phyloP scores from a whole-genome alignment of 2,113 vertebrate genomes.

The Chaetura pelagica region DNA sequence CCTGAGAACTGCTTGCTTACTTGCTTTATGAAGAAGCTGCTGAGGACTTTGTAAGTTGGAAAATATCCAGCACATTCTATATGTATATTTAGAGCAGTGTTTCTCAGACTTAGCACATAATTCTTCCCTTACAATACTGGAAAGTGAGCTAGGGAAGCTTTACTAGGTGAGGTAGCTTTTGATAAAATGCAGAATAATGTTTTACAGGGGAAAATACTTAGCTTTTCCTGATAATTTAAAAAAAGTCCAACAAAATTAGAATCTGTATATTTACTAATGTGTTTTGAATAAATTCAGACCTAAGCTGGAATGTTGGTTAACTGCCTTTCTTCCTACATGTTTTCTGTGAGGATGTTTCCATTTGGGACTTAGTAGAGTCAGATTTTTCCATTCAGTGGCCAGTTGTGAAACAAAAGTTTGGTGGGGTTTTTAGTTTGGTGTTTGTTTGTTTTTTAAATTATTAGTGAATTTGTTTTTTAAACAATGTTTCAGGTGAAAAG shows the following conservation, averaged over 20 bases:
- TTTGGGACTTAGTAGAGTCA: background rate
- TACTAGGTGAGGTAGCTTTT: background rate
- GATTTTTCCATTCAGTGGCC: background rate
- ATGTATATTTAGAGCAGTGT: conserved; percentile 5
- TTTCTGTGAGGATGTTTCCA: background rate
- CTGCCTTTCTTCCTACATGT: background rate
- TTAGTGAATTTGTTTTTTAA: background rate
- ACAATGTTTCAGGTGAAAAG: background rate
- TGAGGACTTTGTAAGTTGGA: conserved; percentile 46
- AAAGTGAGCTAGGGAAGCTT: background rate
- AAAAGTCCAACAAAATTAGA: background rate
- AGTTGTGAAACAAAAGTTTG: background rate
- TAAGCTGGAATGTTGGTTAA: background rate
- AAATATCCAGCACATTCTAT: conserved; percentile 17
- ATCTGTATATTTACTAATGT: background rate
- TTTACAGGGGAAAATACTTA: background rate
- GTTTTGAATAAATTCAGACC: background rate
- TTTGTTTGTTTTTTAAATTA: background rate
- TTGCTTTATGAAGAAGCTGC: conserved; percentile 19
- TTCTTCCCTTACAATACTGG: background rate
- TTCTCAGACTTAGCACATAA: background rate
- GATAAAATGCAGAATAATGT: background rate
- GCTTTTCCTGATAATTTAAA: background rate
- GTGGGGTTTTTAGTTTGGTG: background rate
- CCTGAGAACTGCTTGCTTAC: background rate